These are phyloP conservation scores for Rhyacophila evoluta DNA, from an alignment of 2,888 invertebrate genomes.

Conservation along the genomic window DNA sequence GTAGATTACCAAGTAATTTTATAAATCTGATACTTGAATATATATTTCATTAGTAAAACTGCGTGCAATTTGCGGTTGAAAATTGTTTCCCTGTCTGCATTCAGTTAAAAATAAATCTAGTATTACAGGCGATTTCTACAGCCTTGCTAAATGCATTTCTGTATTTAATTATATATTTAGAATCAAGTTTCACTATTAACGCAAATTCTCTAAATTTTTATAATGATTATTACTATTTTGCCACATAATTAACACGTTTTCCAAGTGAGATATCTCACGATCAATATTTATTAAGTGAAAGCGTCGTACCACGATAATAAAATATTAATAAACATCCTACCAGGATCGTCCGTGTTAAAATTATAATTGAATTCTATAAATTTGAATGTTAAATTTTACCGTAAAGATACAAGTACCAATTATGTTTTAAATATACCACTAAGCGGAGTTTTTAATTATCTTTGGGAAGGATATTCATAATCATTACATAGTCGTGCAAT, in stretches of 20 bases:
- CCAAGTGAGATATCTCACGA: not conserved
- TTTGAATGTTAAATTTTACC: too few species aligned
- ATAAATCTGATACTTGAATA: not conserved
- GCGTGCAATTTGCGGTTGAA: not conserved
- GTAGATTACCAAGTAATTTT: too few species aligned
- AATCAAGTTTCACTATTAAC: not conserved
- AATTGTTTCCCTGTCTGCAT: not conserved
- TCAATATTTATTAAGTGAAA: conserved; percentile 1
- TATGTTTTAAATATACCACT: too few species aligned
- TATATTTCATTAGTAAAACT: not conserved
- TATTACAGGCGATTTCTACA: not conserved
- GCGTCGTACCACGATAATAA: not conserved
- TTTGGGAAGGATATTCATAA: too few species aligned
- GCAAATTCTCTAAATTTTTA: not conserved
- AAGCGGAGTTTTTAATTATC: too few species aligned
- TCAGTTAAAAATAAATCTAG: not conserved
- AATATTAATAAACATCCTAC: not conserved
- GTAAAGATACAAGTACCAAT: too few species aligned
- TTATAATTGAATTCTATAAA: too few species aligned
- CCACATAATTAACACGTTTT: not conserved
- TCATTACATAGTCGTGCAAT: too few species aligned
- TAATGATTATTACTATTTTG: not conserved
- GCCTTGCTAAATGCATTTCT: not conserved
- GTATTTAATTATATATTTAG: conserved; percentile 4
- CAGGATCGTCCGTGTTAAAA: too few species aligned